Evolutionary conservation across 2,113 vertebrate species (phyloP).

Genomic region (Taxidea taxus): DNA sequence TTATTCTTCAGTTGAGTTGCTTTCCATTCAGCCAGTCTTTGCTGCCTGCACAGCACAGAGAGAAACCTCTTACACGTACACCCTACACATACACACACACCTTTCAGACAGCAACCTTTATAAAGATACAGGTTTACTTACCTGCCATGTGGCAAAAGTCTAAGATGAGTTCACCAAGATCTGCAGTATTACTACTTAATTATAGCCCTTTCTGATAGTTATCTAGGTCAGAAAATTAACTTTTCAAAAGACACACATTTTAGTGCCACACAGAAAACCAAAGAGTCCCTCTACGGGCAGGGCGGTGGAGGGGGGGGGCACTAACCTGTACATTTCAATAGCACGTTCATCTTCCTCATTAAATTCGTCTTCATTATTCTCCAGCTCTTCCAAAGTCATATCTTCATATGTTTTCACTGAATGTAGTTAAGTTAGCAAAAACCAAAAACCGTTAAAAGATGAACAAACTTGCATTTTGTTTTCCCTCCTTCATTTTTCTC

Average conservation of each 20-base stretch:
- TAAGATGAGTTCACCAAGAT: not conserved
- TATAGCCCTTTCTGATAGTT: not conserved
- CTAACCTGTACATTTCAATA: conserved; percentile 96
- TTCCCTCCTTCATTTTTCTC: not conserved
- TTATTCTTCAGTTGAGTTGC: conserved; percentile 89
- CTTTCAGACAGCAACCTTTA: not conserved
- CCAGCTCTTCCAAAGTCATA: conserved; percentile 96
- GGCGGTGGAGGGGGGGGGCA: too few species aligned
- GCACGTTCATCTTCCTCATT: conserved; percentile 95
- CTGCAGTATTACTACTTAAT: not conserved
- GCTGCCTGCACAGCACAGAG: conserved; percentile 83
- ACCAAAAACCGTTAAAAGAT: not conserved
- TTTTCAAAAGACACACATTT: not conserved
- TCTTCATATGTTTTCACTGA: conserved; percentile 96
- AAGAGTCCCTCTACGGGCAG: too few species aligned
- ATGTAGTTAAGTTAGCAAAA: not conserved
- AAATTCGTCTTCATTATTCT: conserved; percentile 97
- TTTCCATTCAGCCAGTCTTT: conserved; percentile 95
- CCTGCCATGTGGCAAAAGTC: not conserved
- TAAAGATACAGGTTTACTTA: not conserved
- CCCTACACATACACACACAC: accelerated
- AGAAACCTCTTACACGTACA: not conserved
- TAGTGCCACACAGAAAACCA: not conserved
- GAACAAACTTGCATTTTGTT: not conserved
- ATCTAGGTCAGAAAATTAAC: not conserved